Evolutionary conservation across 2,113 vertebrate genomes (phyloP), one percentile per base, ranked within the genome.

Genomic region (Urocolius indicus): DNA sequence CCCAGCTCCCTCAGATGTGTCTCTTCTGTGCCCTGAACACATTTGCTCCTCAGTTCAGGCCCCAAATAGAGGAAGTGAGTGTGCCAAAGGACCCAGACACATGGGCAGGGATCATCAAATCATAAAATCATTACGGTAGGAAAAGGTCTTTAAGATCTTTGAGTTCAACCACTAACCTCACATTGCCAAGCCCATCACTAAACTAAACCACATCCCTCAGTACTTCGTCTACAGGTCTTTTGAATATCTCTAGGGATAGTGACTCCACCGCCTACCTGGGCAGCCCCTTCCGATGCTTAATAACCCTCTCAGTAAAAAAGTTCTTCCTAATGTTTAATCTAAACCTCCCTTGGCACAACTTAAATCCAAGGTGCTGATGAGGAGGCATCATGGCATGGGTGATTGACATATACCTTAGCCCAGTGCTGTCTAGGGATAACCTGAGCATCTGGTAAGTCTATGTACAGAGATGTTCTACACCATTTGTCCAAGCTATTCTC

Each of bases 401-500:
- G 5, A 52, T 74, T 75, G 81, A 72, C n/a, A 84, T 2, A 0
- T 51, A 8, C 32, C 52, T 29, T 7, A 52, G 63, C 81, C 62
- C 0, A 0, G 22, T 41, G 87, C 74, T 63, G 29, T n/a, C 66
- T 58, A 59, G 58, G 61, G 58, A 83, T 45, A 87, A 72, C 74
- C 74, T 2, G 4, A 85, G 78, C 96, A 91, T 55, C 92, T 93
- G 87, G 62, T 49, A 68, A 58, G 49, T 85, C 81, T 91, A 41
- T 85, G 79, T 85, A 54, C 89, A 84, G 81, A 57, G 43, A 84
- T 32, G 74, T 80, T 91, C 89, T 74, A 69, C 62, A 66, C 46
- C 78, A 82, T 95, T 95, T 95, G 66, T 34, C 81, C 81, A 63
- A 57, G 67, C 87, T 30, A 73, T 8, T 87, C 16, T 85, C 84